These are phyloP conservation scores for Manis javanica DNA, from an alignment of 2,797 vertebrate species.

Conservation along the genomic window DNA sequence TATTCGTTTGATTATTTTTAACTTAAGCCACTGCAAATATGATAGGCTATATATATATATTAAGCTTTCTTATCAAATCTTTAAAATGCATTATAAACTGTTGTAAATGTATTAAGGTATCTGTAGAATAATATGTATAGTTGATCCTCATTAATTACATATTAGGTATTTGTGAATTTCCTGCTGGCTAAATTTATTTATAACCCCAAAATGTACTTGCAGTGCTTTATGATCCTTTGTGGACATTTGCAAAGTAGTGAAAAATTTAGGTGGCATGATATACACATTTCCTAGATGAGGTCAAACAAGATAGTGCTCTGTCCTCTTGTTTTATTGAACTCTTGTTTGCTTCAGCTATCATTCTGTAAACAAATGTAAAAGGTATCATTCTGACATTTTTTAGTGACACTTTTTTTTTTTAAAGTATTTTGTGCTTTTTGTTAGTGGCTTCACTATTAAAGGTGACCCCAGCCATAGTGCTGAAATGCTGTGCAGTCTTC, in stretches of 20 bases:
- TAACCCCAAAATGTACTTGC: not conserved
- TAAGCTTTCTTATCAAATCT: not conserved
- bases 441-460: slow-evolving; percentile 14
- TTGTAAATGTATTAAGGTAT: not conserved
- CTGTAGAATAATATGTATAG: not conserved
- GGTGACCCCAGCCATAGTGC: not conserved
- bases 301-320: not conserved
- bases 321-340: not conserved
- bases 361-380: not conserved
- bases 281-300: not conserved
- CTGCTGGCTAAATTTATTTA: slow-evolving; percentile 22
- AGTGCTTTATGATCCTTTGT: not conserved
- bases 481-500: not conserved
- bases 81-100: not conserved
- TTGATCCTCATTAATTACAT: not conserved
- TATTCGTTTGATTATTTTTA: slow-evolving; percentile 26
- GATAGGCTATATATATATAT: not conserved
- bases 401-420: not conserved
- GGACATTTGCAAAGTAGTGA: not conserved
- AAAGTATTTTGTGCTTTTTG: not conserved
- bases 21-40: not conserved
- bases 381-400: not conserved
- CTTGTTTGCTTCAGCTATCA: not conserved
- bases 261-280: not conserved
- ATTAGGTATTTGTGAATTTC: slow-evolving; percentile 8